A percentile compares a stretch with the other conserved stretches of the same genome.
Conservation (phyloP, 2,888 invertebrate species). For the Blera fallax region DNA sequence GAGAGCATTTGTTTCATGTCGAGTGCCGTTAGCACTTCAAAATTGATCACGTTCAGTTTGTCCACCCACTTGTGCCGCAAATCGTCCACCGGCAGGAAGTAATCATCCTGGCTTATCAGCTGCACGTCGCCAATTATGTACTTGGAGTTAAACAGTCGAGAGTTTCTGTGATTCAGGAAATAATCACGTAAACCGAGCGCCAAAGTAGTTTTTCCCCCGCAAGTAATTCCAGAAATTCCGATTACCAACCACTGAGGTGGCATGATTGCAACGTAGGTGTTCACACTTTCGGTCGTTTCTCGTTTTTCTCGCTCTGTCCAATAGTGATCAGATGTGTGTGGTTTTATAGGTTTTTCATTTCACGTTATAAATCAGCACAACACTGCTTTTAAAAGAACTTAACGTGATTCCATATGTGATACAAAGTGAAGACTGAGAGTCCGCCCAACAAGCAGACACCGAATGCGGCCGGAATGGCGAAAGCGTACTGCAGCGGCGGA, state of each 20-base stretch:
- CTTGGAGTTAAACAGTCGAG: slow-evolving; percentile 78
- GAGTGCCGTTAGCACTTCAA: slow-evolving; percentile 87
- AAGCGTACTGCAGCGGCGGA: slow-evolving; percentile 84
- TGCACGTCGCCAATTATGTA: slow-evolving; percentile 81
- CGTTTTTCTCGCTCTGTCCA: neutral
- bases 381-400: slow-evolving; percentile 49
- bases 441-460: slow-evolving; percentile 87
- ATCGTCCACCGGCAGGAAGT: slow-evolving; percentile 87
- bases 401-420: slow-evolving; percentile 82
- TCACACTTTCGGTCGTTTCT: neutral
- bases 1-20: slow-evolving; percentile 88
- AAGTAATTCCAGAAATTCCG: slow-evolving; percentile 91
- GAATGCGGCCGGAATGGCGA: slow-evolving; percentile 84
- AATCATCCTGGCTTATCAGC: slow-evolving; percentile 89
- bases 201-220: slow-evolving; percentile 91
- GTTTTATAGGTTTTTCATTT: slow-evolving; percentile 16
- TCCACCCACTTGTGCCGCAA: slow-evolving; percentile 85
- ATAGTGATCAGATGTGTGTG: neutral
- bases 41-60: slow-evolving; percentile 88
- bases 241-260: slow-evolving; percentile 84
- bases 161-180: slow-evolving; percentile 77
- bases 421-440: slow-evolving; percentile 85
- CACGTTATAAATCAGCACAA: neutral
- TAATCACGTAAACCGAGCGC: slow-evolving; percentile 83
- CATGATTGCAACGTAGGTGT: slow-evolving; percentile 75